Base-by-base conservation (phyloP, 2,113 vertebrate species). In the Spilogale gracilis region DNA sequence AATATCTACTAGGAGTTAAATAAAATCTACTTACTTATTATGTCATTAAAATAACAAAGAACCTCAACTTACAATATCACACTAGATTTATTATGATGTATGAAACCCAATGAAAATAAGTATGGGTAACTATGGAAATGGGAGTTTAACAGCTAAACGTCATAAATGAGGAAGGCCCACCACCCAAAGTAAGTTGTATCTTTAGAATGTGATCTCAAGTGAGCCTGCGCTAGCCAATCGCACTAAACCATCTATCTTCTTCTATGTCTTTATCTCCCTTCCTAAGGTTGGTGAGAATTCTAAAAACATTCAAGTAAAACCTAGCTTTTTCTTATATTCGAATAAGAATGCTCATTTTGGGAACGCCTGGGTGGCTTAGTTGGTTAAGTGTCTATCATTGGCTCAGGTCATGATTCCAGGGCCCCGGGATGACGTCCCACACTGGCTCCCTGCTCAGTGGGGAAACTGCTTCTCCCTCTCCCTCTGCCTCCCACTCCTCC, bases 81-180 rank as follows among this genome's bases (percentile, higher is more conserved):
- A 43, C 43, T 50, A 71, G 20, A 60, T 54, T 84, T 76, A 67
- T 43, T 93, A 45, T 54, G 8, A 82, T 50, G 20, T 45, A 21
- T 86, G 48, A 89, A 91, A 94, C 27, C 4, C 7, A 91, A 82
- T 80, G 43, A 81, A 94, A 85, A n/a, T 60, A 78, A 73, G 58
- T 14, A 56, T 2, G 30, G 18, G 13, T 21, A 38, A 1, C 0
- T 78, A 25, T 25, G n/a, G 73, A 76, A 88, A 61, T 30, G 63
- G 2, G 12, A 80, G 12, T 16, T 2, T 18, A 63, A 79, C 0
- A 85, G 21, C 4, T 73, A 52, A 82, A 32, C 20, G 56, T 79
- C 3, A 25, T 20, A 84, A 17, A 56, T 56, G 11, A 69, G 4
- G 23, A 92, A 71, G 48, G 1, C 9, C 23, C 6, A 4, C 74